A percentile compares a stretch with the other conserved stretches of the same genome.
phyloP scores from a whole-genome alignment of 2,888 invertebrate genomes.

The Ischnura elegans region DNA sequence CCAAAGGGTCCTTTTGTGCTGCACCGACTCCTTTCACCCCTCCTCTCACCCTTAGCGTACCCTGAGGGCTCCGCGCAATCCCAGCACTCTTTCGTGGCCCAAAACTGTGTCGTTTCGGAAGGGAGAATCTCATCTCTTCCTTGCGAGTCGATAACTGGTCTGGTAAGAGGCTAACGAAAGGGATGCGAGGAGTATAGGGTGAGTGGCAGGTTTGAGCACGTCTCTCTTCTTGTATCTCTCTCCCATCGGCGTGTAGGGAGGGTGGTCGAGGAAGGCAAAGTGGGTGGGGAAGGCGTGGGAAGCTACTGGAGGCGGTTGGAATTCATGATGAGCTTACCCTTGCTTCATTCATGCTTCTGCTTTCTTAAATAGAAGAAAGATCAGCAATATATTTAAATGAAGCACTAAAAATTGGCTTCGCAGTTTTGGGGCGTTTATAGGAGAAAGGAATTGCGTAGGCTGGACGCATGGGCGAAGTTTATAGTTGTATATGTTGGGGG shows the following conservation, averaged over 20 bases:
- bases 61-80: background rate
- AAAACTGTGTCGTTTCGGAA: background rate
- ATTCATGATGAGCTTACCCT: too few relatives aligned
- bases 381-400: too few relatives aligned
- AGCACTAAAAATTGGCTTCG: too few relatives aligned
- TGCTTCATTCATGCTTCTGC: too few relatives aligned
- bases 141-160: conserved; percentile 22
- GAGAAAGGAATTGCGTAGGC: too few relatives aligned
- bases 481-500: too few relatives aligned
- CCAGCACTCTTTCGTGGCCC: background rate
- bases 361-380: too few relatives aligned
- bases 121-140: background rate
- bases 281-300: background rate
- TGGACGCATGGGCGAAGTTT: too few relatives aligned
- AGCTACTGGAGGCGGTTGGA: background rate
- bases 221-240: background rate
- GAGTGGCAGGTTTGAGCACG: background rate
- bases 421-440: too few relatives aligned
- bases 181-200: background rate
- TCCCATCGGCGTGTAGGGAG: background rate
- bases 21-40: background rate
- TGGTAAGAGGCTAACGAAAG: background rate
- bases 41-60: too few relatives aligned
- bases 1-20: background rate
- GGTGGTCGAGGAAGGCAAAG: background rate